Evolutionary conservation across 2,797 vertebrate species (phyloP).

Genomic region (Mareca penelope): DNA sequence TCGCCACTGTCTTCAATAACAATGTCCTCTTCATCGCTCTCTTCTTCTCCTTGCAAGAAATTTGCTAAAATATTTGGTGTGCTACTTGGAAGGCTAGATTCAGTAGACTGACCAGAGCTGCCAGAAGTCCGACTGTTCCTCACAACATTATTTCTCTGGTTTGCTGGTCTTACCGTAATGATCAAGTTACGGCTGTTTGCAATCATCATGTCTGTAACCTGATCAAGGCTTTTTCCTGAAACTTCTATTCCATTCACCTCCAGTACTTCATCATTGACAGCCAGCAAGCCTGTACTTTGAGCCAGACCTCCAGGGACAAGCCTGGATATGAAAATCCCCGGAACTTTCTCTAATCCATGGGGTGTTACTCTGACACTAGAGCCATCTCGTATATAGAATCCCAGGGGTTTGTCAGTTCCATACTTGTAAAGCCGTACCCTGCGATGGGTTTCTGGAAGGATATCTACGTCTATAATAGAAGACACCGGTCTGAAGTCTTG

Average conservation of each 20-base stretch:
- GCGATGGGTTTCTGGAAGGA: constrained; percentile 94
- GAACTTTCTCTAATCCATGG: constrained; percentile 94
- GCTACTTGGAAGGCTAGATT: constrained; percentile 86
- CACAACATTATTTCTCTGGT: constrained; percentile 95
- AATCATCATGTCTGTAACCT: constrained; percentile 99
- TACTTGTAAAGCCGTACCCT: constrained; percentile 96
- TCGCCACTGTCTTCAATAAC: constrained; percentile 86
- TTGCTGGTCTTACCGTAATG: constrained; percentile 94
- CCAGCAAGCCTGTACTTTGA: constrained; percentile 93
- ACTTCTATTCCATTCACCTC: constrained; percentile 98
- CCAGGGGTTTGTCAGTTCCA: constrained; percentile 93
- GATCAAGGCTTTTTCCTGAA: constrained; percentile 93
- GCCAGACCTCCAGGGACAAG: constrained; percentile 95
- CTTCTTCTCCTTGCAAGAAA: constrained; percentile 86
- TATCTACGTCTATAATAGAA: constrained; percentile 97
- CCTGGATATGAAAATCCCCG: constrained; percentile 95
- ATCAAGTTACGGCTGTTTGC: constrained; percentile 99
- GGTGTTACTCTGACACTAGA: constrained; percentile 94
- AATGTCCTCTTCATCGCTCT: constrained; percentile 92
- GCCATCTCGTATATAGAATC: constrained; percentile 96
- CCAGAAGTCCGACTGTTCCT: constrained; percentile 89
- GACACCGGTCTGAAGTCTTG: constrained; percentile 96
- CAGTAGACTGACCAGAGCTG: constrained; percentile 92
- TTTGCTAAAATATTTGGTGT: constrained; percentile 83
- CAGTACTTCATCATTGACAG: constrained; percentile 95